Base-by-base conservation (phyloP, 2,888 invertebrate species). In the Achlya flavicornis region DNA sequence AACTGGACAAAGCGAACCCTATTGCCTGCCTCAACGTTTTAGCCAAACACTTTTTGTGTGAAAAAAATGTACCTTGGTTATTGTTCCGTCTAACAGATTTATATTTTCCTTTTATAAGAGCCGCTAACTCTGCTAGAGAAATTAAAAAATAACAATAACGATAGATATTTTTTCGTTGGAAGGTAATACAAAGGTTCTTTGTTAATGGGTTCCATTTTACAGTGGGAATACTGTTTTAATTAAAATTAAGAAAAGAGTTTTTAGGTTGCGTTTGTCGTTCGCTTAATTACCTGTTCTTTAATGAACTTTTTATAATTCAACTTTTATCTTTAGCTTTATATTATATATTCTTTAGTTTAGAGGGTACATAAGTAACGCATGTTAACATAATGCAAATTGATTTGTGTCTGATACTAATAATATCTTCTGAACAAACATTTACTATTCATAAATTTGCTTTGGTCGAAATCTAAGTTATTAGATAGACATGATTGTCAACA, bases 131-230 rank as follows among this genome's bases (percentile, higher is more conserved):
- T 57, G 69, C 65, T 67, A 70, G 74, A 72, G 70, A 75, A 80
- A 80, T 79, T 77, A 78, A 80, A 80, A 80, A 80, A 75, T 77
- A 80, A 80, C 76, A 78, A 78, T 76, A 78, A 74, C 70, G 73
- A 76, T 74, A 71, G 65, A 70, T 68, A 70, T 68, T 70, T 75
- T 76, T 68, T 76, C 73, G 38, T 38, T 68, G 61, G 66, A 74
- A 66, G 63, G 65, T 65, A 75, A 75, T 71, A 80, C 80, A 82
- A 81, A 81, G 78, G 78, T 72, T 67, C 73, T 64, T 68, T 78
- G 70, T 75, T 75, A 78, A 79, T 73, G 73, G 72, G 69, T 74
- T 71, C 72, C 72, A 73, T 78, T 78, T 77, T 73, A 74, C 73
- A 72, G 53, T 53, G 19, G 53, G n/a, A 71, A 73, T 73, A 64